Base-by-base conservation (phyloP, 2,113 vertebrate species). In the Eidolon helvum region DNA sequence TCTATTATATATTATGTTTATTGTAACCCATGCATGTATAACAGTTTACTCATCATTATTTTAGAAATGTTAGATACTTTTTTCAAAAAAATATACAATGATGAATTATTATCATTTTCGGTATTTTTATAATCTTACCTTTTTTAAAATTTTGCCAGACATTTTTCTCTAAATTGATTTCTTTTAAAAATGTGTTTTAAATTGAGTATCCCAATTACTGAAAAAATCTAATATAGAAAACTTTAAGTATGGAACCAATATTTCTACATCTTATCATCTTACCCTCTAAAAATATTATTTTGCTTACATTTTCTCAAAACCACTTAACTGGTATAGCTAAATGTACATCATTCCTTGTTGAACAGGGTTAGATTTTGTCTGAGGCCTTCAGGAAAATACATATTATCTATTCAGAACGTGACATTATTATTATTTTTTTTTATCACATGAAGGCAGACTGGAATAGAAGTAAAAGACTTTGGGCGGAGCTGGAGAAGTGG, bases 401-500 rank as follows among this genome's bases (percentile, higher is more conserved):
- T 40, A 2, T 59, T 30, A 7, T 19, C 4, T 72, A 0, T n/a
- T 79, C 24, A 48, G n/a, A 61, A 55, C 4, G 19, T 97, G 83
- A 91, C 63, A 0, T 75, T 33, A 9, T 91, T 65, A 43, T 50
- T 50, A 50, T 50, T 48, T 10, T 43, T 80, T 89, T 85, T 79
- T 55, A 33, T 80, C 63, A 2, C 95, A 30, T 86, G 72, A 91
- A 99, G 99, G 98, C 99, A 98, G 87, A 87, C 98, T 59, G 99
- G 99, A 71, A 98, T 99, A 80, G 99, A 99, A 96, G 99, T 99
- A 63, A 99, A 99, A 96, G 99, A 99, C 98, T 99, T 99, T 80
- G 99, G 99, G 33, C 98, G 98, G 69, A 99, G 99, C 24, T 99
- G 99, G 99, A 99, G 99, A 68, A 99, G 98, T 16, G 99, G 99